Evolutionary conservation across 1,140 invertebrate genomes (phyloP), one percentile per base, ranked within the genome.

Genomic region (Drosophila nikananu): DNA sequence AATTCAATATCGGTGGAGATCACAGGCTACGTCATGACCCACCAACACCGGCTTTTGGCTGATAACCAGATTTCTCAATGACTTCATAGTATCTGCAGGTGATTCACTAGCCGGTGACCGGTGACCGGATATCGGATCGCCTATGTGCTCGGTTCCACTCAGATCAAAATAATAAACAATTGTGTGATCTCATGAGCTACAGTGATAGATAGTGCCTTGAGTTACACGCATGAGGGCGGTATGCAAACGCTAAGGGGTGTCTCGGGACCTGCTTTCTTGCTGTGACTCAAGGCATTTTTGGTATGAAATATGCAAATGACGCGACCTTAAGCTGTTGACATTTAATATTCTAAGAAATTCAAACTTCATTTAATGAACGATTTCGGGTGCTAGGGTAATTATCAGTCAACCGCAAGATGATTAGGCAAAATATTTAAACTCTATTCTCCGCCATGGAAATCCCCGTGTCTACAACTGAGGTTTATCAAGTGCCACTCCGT

Each of bases 241-340:
- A 17, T 58, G 55, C 55, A 58, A 42, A 62, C 41, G 76, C 44
- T 62, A 71, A 64, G 72, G 71, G 32, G 62, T 37, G 54, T 60
- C 37, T 35, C 4, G 32, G 52, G 17, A 57, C 19, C 21, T 17
- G 51, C 15, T 55, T 10, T 10, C 48, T 66, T n/a, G 61, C 57
- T 66, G 76, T 83, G 81, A 83, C 83, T 83, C 81, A 83, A 77
- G 72, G 60, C 66, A 80, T 77, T 55, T 83, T 83, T 77, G 62
- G 55, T 19, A 35, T 32, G 77, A 77, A 67, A 77, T 55, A 79
- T 75, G 63, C 60, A 78, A 82, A 82, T 83, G 23, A 23, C 37
- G 12, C 75, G 74, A 65, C 80, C 80, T 82, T 78, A 58, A 25
- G 55, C 21, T 58, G 0, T n/a, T 25, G 23, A 17, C 55, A 41